These are phyloP conservation scores for Gallirallus australis DNA, from an alignment of 2,797 vertebrate genomes.

Conservation along the genomic window DNA sequence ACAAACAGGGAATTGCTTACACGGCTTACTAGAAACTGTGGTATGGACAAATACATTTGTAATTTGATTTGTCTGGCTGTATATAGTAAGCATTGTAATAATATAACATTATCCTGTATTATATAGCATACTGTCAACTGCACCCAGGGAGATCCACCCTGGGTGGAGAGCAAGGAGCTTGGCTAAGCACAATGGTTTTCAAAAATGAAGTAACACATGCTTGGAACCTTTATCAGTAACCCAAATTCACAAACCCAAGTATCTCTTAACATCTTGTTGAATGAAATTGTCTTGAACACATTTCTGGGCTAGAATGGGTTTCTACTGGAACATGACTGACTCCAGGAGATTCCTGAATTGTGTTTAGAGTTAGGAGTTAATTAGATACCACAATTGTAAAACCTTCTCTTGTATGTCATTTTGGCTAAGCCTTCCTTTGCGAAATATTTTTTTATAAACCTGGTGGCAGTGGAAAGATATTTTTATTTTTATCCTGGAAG, in stretches of 20 bases:
- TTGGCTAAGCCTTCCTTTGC: slow-evolving; percentile 37
- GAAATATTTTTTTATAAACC: slow-evolving; percentile 37
- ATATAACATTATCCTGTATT: slow-evolving; percentile 65
- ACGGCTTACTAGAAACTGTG: slow-evolving; percentile 22
- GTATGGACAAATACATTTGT: slow-evolving; percentile 47
- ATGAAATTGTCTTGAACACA: neutral
- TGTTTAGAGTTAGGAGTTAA: slow-evolving; percentile 46
- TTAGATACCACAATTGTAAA: slow-evolving; percentile 27
- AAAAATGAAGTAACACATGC: neutral
- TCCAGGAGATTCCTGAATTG: neutral
- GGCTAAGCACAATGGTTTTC: neutral
- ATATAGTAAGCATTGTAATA: slow-evolving; percentile 58
- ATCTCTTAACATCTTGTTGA: neutral
- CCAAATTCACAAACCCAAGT: neutral
- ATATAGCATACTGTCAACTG: slow-evolving; percentile 20
- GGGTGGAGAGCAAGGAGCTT: slow-evolving; percentile 48
- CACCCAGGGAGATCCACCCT: slow-evolving; percentile 49
- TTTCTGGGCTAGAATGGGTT: slow-evolving; percentile 17
- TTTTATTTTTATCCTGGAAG: slow-evolving; percentile 49
- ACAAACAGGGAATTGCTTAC: neutral
- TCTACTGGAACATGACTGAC: neutral
- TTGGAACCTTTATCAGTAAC: slow-evolving; percentile 1
- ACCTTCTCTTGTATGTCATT: slow-evolving; percentile 39
- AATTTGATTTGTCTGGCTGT: slow-evolving; percentile 54
- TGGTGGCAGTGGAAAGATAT: neutral